phyloP scores from a whole-genome alignment of 2,113 vertebrate species.

The Progne subis region DNA sequence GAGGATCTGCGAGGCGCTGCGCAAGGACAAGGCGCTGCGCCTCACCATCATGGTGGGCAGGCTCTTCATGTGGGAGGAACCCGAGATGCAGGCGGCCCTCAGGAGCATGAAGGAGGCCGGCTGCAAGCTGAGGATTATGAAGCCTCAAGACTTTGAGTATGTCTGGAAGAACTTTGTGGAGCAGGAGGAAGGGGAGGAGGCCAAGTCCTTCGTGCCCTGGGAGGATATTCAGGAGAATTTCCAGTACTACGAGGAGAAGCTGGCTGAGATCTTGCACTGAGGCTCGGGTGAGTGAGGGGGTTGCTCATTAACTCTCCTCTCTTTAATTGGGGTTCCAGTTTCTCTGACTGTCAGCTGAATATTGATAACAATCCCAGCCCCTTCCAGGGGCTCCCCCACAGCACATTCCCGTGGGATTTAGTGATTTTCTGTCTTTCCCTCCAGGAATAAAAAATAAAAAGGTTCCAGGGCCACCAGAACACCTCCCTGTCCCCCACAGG shows the following conservation, averaged over 20 bases:
- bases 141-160: constrained; percentile 92
- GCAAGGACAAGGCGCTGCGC: constrained; percentile 76
- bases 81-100: constrained; percentile 84
- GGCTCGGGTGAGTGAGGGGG: not conserved
- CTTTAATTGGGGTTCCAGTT: not conserved
- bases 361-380: not conserved
- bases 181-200: constrained; percentile 80
- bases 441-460: not conserved
- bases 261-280: constrained; percentile 87
- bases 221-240: constrained; percentile 97
- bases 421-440: not conserved
- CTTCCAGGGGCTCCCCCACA: not conserved
- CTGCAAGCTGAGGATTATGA: constrained; percentile 92
- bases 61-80: constrained; percentile 93
- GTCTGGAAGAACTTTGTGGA: constrained; percentile 95
- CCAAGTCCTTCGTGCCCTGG: constrained; percentile 85
- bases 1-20: constrained; percentile 78
- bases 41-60: constrained; percentile 85
- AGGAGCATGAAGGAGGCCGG: constrained; percentile 80
- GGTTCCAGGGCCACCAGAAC: not conserved
- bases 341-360: not conserved
- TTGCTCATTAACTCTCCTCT: not conserved
- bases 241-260: constrained; percentile 88
- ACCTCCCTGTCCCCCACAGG: not conserved
- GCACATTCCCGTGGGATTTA: not conserved